Base-by-base conservation (phyloP, 2,888 invertebrate species). In the Lobophora halterata region DNA sequence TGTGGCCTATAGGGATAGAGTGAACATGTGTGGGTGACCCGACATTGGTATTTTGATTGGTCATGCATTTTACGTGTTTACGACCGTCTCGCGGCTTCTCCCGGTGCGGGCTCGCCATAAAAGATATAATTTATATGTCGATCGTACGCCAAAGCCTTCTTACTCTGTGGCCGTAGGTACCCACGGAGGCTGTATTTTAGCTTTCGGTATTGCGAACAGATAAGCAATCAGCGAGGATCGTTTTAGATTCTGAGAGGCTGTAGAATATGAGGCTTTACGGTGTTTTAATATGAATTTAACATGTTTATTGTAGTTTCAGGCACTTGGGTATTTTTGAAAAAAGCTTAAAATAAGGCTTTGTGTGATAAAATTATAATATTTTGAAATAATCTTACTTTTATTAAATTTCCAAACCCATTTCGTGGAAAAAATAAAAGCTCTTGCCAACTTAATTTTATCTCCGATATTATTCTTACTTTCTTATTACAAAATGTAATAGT, bases 51-150 rank as follows among this genome's bases (percentile, higher is more conserved):
- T 87, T 87, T 87, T 87, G 86, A 87, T 87, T 87, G 86, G 86
- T 86, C 86, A 87, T 87, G 86, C 86, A 86, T 86, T 86, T 86
- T 81, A 83, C 83, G 81, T 81, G 83, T 86, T 83, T 85, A 86
- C 75, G 74, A 79, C 56, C 66, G 55, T 62, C 63, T 61, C 63
- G 66, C 58, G 65, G 71, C 67, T 68, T 70, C 72, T 72, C 68
- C 50, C 69, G 63, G 70, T 73, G 79, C 72, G 75, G 73, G 62
- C 66, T 65, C 61, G 75, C 74, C 65, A 73, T 83, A 80, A 83
- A 81, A 68, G 74, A 56, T 59, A 71, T 82, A 79, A 81, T 83
- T 85, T 86, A 85, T 75, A 66, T 60, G 65, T 34, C 35, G 32
- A 38, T 31, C 40, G 13, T 52, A 50, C 47, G 53, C 61, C 49